Percentiles rank a stretch among this genome's conserved stretches.
Evolutionary conservation across 2,888 invertebrate species (phyloP).

Genomic region (Macrosoma leucophasiata): DNA sequence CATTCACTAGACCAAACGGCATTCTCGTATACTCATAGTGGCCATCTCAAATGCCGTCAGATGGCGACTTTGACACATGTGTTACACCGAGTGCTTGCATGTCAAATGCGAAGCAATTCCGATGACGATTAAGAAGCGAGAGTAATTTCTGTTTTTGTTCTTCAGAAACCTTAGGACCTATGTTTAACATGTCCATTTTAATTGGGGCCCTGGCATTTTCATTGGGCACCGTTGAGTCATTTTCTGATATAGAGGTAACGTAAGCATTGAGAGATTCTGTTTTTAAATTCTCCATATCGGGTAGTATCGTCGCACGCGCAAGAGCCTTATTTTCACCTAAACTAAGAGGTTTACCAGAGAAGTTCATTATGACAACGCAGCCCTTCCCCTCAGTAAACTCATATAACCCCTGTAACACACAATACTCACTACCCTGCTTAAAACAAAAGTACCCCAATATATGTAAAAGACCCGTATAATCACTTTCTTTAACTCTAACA

Average conservation of each 20-base stretch:
- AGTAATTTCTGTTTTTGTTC: slow-evolving; percentile 2
- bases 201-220: background rate
- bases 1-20: slow-evolving; percentile 29
- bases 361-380: background rate
- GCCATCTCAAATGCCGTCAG: slow-evolving; percentile 18
- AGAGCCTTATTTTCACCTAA: background rate
- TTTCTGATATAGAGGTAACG: background rate
- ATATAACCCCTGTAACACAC: background rate
- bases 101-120: slow-evolving; percentile 17
- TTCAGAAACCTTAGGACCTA: background rate
- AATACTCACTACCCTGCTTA: background rate
- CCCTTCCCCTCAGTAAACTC: background rate
- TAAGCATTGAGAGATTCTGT: background rate
- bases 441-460: background rate
- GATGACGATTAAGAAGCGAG: slow-evolving; percentile 7
- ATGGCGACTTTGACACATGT: slow-evolving; percentile 6
- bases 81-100: slow-evolving; percentile 12
- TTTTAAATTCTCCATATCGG: background rate
- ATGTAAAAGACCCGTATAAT: background rate
- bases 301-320: background rate
- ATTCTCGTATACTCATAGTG: slow-evolving; percentile 14
- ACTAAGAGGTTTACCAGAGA: background rate
- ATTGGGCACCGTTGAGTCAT: background rate
- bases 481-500: background rate
- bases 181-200: slow-evolving; percentile 5